Evolutionary conservation across 1,140 invertebrate species (phyloP).

Genomic region (Lordiphosa stackelbergi): DNA sequence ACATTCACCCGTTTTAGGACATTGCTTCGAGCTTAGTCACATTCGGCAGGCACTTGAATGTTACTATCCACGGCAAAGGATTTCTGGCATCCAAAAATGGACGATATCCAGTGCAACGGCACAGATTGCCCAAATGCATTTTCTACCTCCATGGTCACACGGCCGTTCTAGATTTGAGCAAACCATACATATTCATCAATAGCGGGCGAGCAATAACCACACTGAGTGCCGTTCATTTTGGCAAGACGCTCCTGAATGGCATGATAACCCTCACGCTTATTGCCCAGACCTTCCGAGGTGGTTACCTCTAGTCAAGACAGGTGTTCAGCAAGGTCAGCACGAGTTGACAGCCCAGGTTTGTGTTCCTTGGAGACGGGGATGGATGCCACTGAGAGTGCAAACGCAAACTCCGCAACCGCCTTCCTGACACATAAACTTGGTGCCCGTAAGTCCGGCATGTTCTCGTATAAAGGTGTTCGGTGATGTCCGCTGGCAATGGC

Average conservation of each 20-base stretch:
- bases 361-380: constrained; percentile 79
- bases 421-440: constrained; percentile 89
- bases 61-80: constrained; percentile 84
- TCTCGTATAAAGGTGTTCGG: constrained; percentile 84
- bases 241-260: constrained; percentile 83
- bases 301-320: constrained; percentile 87
- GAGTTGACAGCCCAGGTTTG: constrained; percentile 86
- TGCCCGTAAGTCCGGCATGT: constrained; percentile 84
- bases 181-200: constrained; percentile 92
- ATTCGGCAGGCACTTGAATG: constrained; percentile 80
- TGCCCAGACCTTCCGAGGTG: constrained; percentile 88
- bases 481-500: constrained; percentile 78
- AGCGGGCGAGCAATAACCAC: constrained; percentile 89
- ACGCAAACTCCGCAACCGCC: constrained; percentile 90
- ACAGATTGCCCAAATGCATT: constrained; percentile 90
- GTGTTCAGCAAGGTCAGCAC: constrained; percentile 84
- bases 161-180: constrained; percentile 77
- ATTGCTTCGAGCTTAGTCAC: constrained; percentile 46
- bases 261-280: constrained; percentile 84
- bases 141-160: constrained; percentile 85
- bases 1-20: constrained; percentile 57
- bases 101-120: constrained; percentile 92
- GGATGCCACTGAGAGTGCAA: constrained; percentile 80
- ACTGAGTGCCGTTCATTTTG: constrained; percentile 87
- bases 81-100: constrained; percentile 90